A percentile compares a stretch with the other conserved stretches of the same genome.
phyloP scores from a whole-genome alignment of 2,888 invertebrate genomes.

The Leptopilina myrica region DNA sequence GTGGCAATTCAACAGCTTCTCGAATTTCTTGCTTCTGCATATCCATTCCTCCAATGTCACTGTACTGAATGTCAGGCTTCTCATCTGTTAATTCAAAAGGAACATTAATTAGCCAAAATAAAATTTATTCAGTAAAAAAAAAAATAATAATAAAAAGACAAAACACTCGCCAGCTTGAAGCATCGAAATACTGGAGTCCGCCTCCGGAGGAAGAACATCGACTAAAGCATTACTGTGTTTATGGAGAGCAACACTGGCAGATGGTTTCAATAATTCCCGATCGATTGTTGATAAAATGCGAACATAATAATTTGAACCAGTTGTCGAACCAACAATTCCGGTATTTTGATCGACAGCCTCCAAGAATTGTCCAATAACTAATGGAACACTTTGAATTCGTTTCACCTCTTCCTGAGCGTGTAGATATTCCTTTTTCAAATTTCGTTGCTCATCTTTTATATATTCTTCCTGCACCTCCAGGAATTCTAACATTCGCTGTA shows the following conservation, averaged over 20 bases:
- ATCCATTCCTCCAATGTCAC: slow-evolving; percentile 99
- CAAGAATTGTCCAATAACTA: slow-evolving; percentile 99
- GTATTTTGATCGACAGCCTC: slow-evolving; percentile 99
- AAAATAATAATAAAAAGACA: neutral
- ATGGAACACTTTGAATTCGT: slow-evolving; percentile 98
- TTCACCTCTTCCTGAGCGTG: slow-evolving; percentile 99
- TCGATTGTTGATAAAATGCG: slow-evolving; percentile 99
- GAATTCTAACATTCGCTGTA: slow-evolving; percentile 97
- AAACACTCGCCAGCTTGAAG: slow-evolving; percentile 86
- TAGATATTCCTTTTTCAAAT: slow-evolving; percentile 98
- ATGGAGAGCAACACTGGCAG: slow-evolving; percentile 98
- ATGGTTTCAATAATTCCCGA: slow-evolving; percentile 96
- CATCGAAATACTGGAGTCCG: slow-evolving; percentile 99
- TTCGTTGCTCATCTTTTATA: slow-evolving; percentile 99
- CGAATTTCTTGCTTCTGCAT: slow-evolving; percentile 99
- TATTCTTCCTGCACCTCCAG: slow-evolving; percentile 99
- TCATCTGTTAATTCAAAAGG: slow-evolving; percentile 83
- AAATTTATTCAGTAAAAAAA: too few species aligned
- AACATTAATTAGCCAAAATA: neutral
- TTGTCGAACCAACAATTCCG: slow-evolving; percentile 99
- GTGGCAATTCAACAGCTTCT: slow-evolving; percentile 98
- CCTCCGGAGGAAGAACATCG: slow-evolving; percentile 98
- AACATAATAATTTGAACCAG: slow-evolving; percentile 99
- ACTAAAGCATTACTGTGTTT: slow-evolving; percentile 99
- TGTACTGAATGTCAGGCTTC: slow-evolving; percentile 97